A percentile compares a stretch with the other conserved stretches of the same genome.
These are phyloP conservation scores for Dicycla oo DNA, from an alignment of 2,888 invertebrate species.

Conservation along the genomic window DNA sequence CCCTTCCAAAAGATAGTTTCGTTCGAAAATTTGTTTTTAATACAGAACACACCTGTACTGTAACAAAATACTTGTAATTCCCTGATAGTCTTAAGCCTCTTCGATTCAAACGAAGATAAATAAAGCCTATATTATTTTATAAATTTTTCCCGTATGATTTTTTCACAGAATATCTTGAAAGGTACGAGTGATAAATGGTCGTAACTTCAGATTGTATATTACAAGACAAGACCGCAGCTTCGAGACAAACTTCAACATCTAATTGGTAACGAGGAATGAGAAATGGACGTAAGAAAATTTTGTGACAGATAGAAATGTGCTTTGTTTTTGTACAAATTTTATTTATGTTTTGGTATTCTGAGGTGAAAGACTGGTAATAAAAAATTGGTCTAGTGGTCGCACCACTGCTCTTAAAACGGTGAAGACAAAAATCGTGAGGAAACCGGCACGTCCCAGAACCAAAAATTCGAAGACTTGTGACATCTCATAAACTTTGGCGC, in stretches of 20 bases:
- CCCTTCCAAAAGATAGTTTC: too few species aligned
- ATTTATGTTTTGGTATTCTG: neutral
- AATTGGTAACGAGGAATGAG: constrained; percentile 64
- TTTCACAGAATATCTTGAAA: constrained; percentile 34
- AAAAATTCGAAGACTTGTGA: too few species aligned
- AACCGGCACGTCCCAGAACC: too few species aligned
- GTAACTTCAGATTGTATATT: constrained; percentile 61
- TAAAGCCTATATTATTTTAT: neutral
- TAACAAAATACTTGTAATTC: too few species aligned
- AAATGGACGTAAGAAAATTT: constrained; percentile 56
- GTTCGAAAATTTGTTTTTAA: neutral
- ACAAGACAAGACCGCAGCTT: constrained; percentile 51
- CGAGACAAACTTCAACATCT: constrained; percentile 61
- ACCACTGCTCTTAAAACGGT: too few species aligned
- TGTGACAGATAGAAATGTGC: constrained; percentile 49
- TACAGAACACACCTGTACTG: neutral
- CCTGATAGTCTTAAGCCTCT: too few species aligned
- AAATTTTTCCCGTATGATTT: constrained; percentile 11
- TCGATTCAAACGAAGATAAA: neutral
- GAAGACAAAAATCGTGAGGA: too few species aligned
- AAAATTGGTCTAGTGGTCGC: too few species aligned
- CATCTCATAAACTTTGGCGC: too few species aligned
- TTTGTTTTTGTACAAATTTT: constrained; percentile 40
- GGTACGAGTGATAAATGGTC: constrained; percentile 54
- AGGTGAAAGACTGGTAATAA: neutral